Base-by-base conservation (phyloP, 2,888 invertebrate genomes). In the Griposia aprilina region DNA sequence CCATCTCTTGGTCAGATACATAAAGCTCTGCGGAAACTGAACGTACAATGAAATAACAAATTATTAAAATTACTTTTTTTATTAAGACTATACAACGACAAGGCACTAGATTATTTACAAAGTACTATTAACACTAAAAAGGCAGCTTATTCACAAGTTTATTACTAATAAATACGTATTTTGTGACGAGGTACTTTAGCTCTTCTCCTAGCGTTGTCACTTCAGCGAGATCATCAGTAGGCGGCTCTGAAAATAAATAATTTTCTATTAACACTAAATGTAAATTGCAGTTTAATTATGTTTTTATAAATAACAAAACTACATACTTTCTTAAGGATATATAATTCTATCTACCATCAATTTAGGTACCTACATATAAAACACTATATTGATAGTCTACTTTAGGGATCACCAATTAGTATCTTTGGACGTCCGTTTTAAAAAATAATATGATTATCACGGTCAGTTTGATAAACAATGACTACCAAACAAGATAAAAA, bases 151-250 rank as follows among this genome's bases (percentile, higher is more conserved):
- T 93, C 0, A 90, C 87, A 17, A 94, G 78, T 84, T 91, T 93
- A 84, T 96, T 96, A 71, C 92, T 94, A 30, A 96, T 82, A 81
- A 88, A 94, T 0, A 90, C 92, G 79, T 96, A 96, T 89, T 95
- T 96, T 0, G 96, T 96, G 50, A 85, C 87, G 74, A 96, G 92
- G 67, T 95, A 96, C 72, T 95, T 95, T 1, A 96, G 71, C 73
- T 96, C 96, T 84, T 94, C 95, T 1, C 90, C 94, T 0, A 94
- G 74, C 0, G 94, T 93, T 11, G 96, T 96, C 7, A 93, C 91
- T 88, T 96, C 96, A 5, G 92, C 94, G 0, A 92, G 91, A 11
- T 96, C 96, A 59, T 96, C 96, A 0, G 91, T 85, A 11, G 92
- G 87, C 0, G 95, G 94, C 81, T 96, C 96, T 96, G 91, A 50